Base-by-base conservation (phyloP, 2,113 vertebrate species). In the Oncorhynchus masou region DNA sequence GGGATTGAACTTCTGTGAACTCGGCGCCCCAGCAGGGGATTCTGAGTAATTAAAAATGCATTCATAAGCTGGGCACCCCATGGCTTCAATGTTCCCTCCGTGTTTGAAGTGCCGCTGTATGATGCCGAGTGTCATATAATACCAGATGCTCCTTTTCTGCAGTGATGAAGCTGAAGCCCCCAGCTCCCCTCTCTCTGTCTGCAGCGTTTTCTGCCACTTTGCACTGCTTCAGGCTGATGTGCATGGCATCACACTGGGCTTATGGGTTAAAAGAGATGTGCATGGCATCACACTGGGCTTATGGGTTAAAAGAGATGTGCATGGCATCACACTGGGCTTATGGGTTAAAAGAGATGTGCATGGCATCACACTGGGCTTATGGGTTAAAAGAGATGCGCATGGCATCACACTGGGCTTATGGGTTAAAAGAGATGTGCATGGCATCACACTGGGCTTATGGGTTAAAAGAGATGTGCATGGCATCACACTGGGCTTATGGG, bases 21-120 rank as follows among this genome's bases (percentile, higher is more conserved):
- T 71, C 29, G 16, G 20, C 57, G 74, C 45, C 72, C 69, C 77
- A 75, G 74, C 77, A 72, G 72, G 80, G 64, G 72, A 66, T 85
- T 82, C 66, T 80, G 78, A 25, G 62, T 80, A 78, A 85, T 85
- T 85, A 85, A 85, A 85, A 82, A 85, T 80, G 74, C 34, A 85
- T 85, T 70, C 72, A 74, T 74, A 76, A 81, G 73, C 65, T n/a
- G 19, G 66, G 51, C 11, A 27, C 83, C 29, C 68, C 70, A 51
- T 27, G 49, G 77, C 57, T 81, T 54, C 24, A 27, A 51, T n/a
- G 68, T 15, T 54, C 51, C 51, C 51, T 54, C 13, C 51, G 29
- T 74, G 68, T 73, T 24, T 77, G 79, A 81, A 79, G 76, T 79
- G 70, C 74, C 74, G 57, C 83, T 77, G 68, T 76, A 79, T 27